Base-by-base conservation (phyloP, 2,797 vertebrate genomes). In the Borostomias antarcticus region DNA sequence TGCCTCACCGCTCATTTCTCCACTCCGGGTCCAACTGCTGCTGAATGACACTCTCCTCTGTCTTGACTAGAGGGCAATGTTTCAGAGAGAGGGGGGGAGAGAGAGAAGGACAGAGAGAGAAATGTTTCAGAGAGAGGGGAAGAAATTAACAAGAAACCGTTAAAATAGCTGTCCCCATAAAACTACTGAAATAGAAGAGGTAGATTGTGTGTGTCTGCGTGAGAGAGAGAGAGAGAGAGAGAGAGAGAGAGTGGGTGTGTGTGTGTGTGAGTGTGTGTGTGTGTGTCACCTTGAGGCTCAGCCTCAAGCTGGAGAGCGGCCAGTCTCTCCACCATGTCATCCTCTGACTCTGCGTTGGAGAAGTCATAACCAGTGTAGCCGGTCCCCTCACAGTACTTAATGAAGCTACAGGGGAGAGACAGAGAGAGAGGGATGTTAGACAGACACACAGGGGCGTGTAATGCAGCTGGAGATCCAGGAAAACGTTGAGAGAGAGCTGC, bases 351-450 rank as follows among this genome's bases (percentile, higher is more conserved):
- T 10, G 47, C 58, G 8, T 43, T 59, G n/a, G 11, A 32, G 30
- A 62, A 68, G 21, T 71, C 23, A 57, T 81, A 74, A 2, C 86
- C 83, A 13, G 29, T 70, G 72, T 84, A 89, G 10, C 89, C 89
- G 5, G 73, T 78, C 26, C 79, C 48, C 0, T 87, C 78, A 3
- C 92, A 92, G 81, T 89, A 90, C 61, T 84, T 21, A 60, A 93
- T 88, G 69, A 93, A 93, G 62, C 92, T 93, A 19, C 30, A 69
- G 17, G 35, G 10, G 70, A 74, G 15, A 43, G 0, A 1, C 30
- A n/a, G 40, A 51, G 19, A 64, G 29, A 63, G 28, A 10, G 50
- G 48, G 45, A 26, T 3, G 17, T 4, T 26, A 19, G 11, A 28
- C 3, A 11, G 70, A 74, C 11, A 43, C 0, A 1, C 28, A 19